These are phyloP conservation scores for Siniperca scherzeri DNA, from an alignment of 2,797 vertebrate species.

Conservation along the genomic window DNA sequence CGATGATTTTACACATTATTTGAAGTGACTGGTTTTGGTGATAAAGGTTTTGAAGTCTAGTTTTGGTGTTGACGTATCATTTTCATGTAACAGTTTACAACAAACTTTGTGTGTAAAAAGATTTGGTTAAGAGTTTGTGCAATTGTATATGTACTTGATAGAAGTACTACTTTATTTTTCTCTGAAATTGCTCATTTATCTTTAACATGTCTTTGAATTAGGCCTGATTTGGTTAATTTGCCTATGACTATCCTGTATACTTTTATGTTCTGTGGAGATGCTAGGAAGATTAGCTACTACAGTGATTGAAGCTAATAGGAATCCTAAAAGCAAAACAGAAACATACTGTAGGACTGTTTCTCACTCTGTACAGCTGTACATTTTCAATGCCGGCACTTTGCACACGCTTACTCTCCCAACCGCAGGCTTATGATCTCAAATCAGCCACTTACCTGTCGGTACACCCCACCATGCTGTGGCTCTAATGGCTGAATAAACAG, in stretches of 20 bases:
- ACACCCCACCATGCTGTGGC: constrained; percentile 24
- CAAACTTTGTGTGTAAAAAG: neutral
- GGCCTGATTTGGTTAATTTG: neutral
- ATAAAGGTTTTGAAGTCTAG: neutral
- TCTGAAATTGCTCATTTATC: neutral
- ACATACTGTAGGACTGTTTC: neutral
- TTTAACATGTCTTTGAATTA: neutral
- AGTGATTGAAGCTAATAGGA: neutral
- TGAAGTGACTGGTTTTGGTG: neutral
- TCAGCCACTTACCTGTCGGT: constrained; percentile 51
- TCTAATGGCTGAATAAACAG: constrained; percentile 78
- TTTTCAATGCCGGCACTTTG: neutral
- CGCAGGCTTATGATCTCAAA: constrained; percentile 40
- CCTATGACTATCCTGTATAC: neutral
- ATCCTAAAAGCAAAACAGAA: neutral
- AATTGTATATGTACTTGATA: neutral
- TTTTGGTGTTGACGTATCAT: neutral
- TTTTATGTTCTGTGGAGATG: neutral
- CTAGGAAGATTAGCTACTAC: neutral
- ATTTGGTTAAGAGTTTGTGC: neutral
- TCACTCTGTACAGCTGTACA: neutral
- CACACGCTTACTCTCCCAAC: neutral
- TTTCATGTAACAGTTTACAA: neutral
- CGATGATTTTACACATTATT: neutral
- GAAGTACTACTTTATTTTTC: neutral